Evolutionary conservation across 2,113 vertebrate genomes (phyloP), one percentile per base, ranked within the genome.

Genomic region (Syrrhaptes paradoxus): DNA sequence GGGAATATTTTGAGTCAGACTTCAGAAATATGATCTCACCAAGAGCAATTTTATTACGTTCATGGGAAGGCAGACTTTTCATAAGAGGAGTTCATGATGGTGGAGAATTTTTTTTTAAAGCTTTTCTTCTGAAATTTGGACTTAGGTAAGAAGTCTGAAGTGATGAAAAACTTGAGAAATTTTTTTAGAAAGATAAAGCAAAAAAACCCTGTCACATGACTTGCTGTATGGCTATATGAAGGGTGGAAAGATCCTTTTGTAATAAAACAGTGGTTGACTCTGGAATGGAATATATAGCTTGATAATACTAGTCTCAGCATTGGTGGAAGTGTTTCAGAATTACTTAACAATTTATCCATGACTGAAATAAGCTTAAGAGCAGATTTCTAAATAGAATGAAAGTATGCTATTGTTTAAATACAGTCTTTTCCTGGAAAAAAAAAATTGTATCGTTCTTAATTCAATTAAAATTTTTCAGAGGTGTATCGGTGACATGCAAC

Each of bases 11-110:
- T 80, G 54, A 84, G 68, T 76, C 75, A 73, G 85, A 54, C 73
- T 91, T 89, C 36, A 93, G 77, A 85, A 87, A 54, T 82, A 75
- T n/a, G n/a, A n/a, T n/a, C n/a, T n/a, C n/a, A n/a, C n/a, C n/a
- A n/a, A n/a, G 36, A 36, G 36, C 36, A 36, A 36, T 36, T 36
- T 36, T 36, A 36, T 36, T 72, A 24, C 9, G 3, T 79, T 73
- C 2, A 16, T 91, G 85, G 73, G 84, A 87, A 73, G 89, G 41
- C 70, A 91, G 36, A 82, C 41, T 93, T 96, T 81, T 87, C 87
- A 78, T 57, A 85, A 61, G 63, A 29, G 65, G 57, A 72, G 70
- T 93, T 95, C 72, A 89, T 34, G 58, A 65, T 34, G 20, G 8
- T 79, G 59, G 88, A 70, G 46, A 86, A 55, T 38, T 57, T 75